Percentiles rank a stretch among this genome's conserved stretches.
These are phyloP conservation scores for Ditylenchus weischeri DNA, from an alignment of 2,888 invertebrate genomes.

Conservation along the genomic window DNA sequence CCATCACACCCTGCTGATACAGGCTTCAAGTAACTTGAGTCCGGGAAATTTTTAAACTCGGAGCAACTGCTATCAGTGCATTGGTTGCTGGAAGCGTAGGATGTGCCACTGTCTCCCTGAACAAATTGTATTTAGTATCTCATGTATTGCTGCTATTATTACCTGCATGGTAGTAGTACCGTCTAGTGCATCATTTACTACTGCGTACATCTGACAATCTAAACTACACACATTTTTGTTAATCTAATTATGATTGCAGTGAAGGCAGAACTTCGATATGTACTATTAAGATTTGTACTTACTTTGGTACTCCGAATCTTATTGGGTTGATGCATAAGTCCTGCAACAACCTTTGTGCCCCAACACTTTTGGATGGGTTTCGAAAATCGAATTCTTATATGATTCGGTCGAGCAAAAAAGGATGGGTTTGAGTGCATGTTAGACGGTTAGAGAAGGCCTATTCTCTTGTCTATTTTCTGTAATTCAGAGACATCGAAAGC, in stretches of 20 bases:
- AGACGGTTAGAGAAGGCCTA: no score
- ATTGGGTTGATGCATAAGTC: no score
- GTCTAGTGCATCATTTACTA: neutral
- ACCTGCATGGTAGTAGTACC: neutral
- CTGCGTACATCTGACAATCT: neutral
- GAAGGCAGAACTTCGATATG: neutral
- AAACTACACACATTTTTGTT: neutral
- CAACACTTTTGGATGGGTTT: no score
- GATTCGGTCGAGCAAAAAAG: no score
- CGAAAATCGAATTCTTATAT: no score
- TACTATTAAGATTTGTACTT: neutral
- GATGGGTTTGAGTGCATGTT: no score
- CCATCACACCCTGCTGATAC: neutral
- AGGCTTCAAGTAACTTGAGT: neutral
- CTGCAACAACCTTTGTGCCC: no score
- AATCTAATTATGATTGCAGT: neutral
- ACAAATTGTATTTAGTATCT: neutral
- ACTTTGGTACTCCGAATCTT: no score
- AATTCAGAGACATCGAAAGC: no score
- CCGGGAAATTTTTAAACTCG: neutral
- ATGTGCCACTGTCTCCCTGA: neutral
- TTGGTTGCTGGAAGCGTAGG: neutral
- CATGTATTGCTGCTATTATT: neutral
- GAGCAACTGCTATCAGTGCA: neutral
- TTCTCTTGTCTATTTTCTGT: no score